Base-by-base conservation (phyloP, 2,888 invertebrate species). In the Drosophila recens region DNA sequence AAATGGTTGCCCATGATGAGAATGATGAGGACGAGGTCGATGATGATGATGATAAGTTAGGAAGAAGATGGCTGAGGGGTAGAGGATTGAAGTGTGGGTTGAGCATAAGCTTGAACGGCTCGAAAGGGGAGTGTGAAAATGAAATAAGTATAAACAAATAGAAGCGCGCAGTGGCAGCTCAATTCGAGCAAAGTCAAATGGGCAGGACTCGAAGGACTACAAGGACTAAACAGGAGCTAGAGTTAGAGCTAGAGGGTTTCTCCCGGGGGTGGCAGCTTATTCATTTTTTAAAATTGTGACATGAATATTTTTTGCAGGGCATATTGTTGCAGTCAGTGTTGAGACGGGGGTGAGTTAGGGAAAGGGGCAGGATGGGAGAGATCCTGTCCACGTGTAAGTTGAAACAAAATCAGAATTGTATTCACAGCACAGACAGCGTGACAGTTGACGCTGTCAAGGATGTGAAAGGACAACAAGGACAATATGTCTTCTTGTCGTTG, bases 71-170 rank as follows among this genome's bases (percentile, higher is more conserved):
- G 13, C 17, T n/a, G 27, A 27, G 36, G 40, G 33, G 13, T 17
- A 10, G 42, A 20, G 38, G 30, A 34, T 15, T 30, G 13, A 13
- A 20, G 17, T 17, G 38, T 27, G 46, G 46, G 45, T 23, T 56
- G 66, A 59, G 57, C 59, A 52, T 46, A 42, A 62, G 49, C 49
- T 49, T 33, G 76, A 61, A 64, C 54, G 59, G 58, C 52, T 43
- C 10, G 33, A 42, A 49, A 68, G 67, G 74, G 72, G 73, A 72
- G 87, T 87, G 87, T 88, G 82, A 87, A 87, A 88, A 84, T 80
- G 67, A 84, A 87, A 84, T 88, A 84, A 87, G 84, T 87, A 84
- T 88, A 88, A 87, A 73, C 87, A 87, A 87, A 87, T 78, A 87
- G 75, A 75, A 69, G 67, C 72, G 56, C 64, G 62, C 77, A 75